Base-by-base conservation (phyloP, 2,888 invertebrate genomes). In the Hirtodrosophila cameraria region DNA sequence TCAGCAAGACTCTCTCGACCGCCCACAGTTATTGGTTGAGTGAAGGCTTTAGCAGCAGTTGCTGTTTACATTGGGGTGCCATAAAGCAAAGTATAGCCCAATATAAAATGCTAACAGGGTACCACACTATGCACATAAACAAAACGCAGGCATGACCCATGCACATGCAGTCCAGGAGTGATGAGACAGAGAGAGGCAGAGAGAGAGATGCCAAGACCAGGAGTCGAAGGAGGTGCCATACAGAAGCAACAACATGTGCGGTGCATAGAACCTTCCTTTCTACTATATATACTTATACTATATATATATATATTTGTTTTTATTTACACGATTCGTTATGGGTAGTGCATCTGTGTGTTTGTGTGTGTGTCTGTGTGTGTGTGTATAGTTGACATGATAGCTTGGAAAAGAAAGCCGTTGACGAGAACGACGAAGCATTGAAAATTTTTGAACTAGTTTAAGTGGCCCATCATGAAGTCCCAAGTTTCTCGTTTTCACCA, bases 381-480 rank as follows among this genome's bases (percentile, higher is more conserved):
- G 59, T 69, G 65, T 45, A 53, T 60, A 67, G 79, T 82, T 77
- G 77, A 82, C 76, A 77, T 78, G 80, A 73, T 76, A 76, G 64
- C 62, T 58, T 69, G 58, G 69, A 60, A 23, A 73, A 81, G 82
- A 75, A 76, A 81, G 75, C 66, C 75, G 78, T 69, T 75, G 75
- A 78, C 75, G 78, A 78, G 67, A 54, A 66, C 58, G 62, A 71
- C 66, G 73, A 75, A 66, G 75, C 75, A 75, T 75, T 75, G 62
- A 80, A 83, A 83, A 86, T 77, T 83, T 81, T 78, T 83, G 82
- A 86, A 83, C 82, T 83, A 86, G 82, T 83, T 83, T 83, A 86
- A 82, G 82, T 82, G 87, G 82, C 86, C 85, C 82, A 82, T 82
- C 87, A 82, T 82, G 82, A 86, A 82, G 82, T 82, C 82, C 82